Percentiles rank a stretch among this genome's conserved stretches.
These are phyloP conservation scores for Nyctalus aviator DNA, from an alignment of 2,797 vertebrate species.

Conservation along the genomic window DNA sequence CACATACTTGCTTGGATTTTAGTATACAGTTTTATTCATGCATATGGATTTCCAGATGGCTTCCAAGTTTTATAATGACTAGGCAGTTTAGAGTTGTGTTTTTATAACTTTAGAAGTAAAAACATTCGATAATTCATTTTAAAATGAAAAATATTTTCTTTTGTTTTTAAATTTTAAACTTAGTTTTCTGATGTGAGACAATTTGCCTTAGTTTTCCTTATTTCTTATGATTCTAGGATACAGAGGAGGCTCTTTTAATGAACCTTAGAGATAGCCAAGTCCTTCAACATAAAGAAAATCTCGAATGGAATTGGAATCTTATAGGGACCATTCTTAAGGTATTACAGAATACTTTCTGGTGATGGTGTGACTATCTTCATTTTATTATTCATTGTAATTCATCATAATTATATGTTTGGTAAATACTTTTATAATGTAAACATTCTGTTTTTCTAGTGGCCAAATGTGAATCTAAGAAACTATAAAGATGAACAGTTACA, in stretches of 20 bases:
- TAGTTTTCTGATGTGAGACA: slow-evolving; percentile 24
- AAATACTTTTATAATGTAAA: slow-evolving; percentile 71
- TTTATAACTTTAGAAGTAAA: slow-evolving; percentile 43
- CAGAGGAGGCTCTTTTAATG: slow-evolving; percentile 96
- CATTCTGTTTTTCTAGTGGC: slow-evolving; percentile 92
- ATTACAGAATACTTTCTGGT: slow-evolving; percentile 21
- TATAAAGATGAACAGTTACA: slow-evolving; percentile 99
- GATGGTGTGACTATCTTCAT: slow-evolving; percentile 40
- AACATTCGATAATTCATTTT: background rate
- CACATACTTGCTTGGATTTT: background rate
- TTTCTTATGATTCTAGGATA: slow-evolving; percentile 91
- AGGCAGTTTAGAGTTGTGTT: background rate
- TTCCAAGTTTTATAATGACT: slow-evolving; percentile 38
- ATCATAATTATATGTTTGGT: slow-evolving; percentile 55
- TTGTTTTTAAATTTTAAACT: slow-evolving; percentile 50
- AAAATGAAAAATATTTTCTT: slow-evolving; percentile 37
- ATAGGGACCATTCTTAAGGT: slow-evolving; percentile 99
- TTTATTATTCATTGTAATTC: slow-evolving; percentile 54
- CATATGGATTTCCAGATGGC: slow-evolving; percentile 3
- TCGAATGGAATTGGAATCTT: slow-evolving; percentile 99
- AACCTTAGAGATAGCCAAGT: slow-evolving; percentile 98
- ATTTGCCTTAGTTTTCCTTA: slow-evolving; percentile 47
- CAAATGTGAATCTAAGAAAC: slow-evolving; percentile 97
- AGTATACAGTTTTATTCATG: slow-evolving; percentile 30
- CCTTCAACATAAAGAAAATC: slow-evolving; percentile 98